Evolutionary conservation across 2,113 vertebrate genomes (phyloP), one percentile per base, ranked within the genome.

Genomic region (Hiodon alosoides): DNA sequence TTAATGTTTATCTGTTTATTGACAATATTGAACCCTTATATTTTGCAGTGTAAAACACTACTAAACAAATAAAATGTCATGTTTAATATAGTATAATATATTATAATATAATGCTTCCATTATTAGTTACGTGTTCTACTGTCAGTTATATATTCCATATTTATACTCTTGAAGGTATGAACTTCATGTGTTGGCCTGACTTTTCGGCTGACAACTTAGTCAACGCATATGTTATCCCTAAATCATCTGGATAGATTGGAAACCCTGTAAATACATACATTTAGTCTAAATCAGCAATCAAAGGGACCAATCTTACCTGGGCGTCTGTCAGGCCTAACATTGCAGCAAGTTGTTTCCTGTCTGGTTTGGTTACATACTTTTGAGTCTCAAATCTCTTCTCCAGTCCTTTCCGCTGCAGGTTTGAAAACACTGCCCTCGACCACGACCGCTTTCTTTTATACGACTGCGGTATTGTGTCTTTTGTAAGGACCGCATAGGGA

Each of bases 311-410:
- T 72, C 86, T 82, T 86, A 99, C 97, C 92, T 98, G 97, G 13
- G 97, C 97, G 1, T 99, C 97, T 0, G 96, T 99, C 68, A 99
- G 93, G 4, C 97, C 97, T 77, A 99, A 87, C 97, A 99, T 98
- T 0, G 97, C 96, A 0, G 97, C 97, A 83, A 99, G 90, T 83
- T 99, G 97, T 78, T 99, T 99, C 84, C 97, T 87, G 89, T 99
- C 97, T 0, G 97, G 97, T 82, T 99, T 99, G 83, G 97, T 99
- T 87, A 99, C 97, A 0, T 99, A 99, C 76, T 99, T 99, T 87
- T 99, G 97, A 67, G 98, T 96, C 86, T 99, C 97, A 57, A 99
- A 99, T 46, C 97, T 90, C 73, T 99, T 99, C 87, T 99, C 97
- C 74, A 99, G 91, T 11, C 97, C 97, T 84, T 98, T 99, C 65